Conservation (phyloP, 2,888 invertebrate species). For the Priocnemis perturbator region DNA sequence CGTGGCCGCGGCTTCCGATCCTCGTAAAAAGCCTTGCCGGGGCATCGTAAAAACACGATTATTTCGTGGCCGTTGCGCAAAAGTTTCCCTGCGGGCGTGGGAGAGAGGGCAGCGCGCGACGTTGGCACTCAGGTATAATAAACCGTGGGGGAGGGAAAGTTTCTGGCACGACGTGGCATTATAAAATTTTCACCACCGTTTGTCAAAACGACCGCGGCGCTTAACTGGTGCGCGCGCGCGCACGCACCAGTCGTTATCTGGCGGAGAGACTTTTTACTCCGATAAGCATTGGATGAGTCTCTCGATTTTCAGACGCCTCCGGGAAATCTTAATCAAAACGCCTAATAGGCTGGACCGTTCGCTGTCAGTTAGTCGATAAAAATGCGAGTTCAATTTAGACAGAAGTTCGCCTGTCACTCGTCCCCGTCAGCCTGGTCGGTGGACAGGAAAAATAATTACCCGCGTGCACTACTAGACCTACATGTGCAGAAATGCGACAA, state of each 20-base stretch:
- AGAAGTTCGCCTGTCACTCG: constrained; percentile 21
- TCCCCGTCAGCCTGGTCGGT: constrained; percentile 21
- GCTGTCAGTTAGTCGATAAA: constrained; percentile 49
- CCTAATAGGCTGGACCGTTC: constrained; percentile 43
- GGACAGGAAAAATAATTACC: constrained; percentile 40
- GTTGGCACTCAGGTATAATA: constrained; percentile 27
- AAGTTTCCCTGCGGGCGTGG: constrained; percentile 4
- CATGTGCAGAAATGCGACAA: not conserved
- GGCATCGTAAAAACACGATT: constrained; percentile 41
- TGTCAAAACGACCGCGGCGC: not conserved
- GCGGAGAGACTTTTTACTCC: not conserved
- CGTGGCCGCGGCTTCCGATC: constrained; percentile 31
- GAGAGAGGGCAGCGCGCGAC: constrained; percentile 11
- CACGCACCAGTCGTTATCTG: too few species aligned
- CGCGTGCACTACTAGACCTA: not conserved
- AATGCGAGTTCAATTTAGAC: constrained; percentile 47
- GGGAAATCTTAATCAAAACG: constrained; percentile 45
- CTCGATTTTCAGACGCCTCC: constrained; percentile 45
- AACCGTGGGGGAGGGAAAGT: constrained; percentile 1
- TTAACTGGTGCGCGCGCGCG: not conserved
- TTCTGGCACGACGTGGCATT: not conserved
- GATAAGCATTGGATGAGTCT: constrained; percentile 29
- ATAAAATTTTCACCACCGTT: constrained; percentile 8
- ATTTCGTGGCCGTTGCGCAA: constrained; percentile 33
- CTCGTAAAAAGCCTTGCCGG: constrained; percentile 29